Base-by-base conservation (phyloP, 1,140 invertebrate genomes). In the Hyphantria cunea region DNA sequence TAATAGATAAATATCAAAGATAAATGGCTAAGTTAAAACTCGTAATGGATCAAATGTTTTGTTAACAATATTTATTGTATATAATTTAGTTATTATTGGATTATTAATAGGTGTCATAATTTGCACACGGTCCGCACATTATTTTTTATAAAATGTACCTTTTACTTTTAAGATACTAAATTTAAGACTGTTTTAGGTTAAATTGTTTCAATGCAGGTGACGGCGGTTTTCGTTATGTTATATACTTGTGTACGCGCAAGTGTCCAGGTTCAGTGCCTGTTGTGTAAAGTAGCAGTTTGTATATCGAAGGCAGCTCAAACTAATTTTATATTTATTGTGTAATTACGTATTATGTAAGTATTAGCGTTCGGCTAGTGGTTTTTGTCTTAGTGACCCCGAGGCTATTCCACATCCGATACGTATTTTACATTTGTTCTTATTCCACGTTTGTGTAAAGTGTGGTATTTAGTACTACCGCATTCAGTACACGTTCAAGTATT, bases 41-140 rank as follows among this genome's bases (percentile, higher is more conserved):
- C 11, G 45, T 37, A 64, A 54, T 42, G 55, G 54, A 64, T 64
- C 53, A 55, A 54, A 56, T 44, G 25, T 51, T 65, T 66, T 55
- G 56, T 66, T 66, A 56, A 66, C 48, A 45, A 15, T 64, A 39
- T 10, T 39, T 32, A 55, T 37, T 67, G 48, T 67, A 62, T 33
- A 51, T 66, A 61, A 31, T 56, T 66, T 58, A 59, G 44, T 51
- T 61, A 52, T 61, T 61, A 49, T 66, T 66, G 25, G 32, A 61
- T 25, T 25, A 25, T 32, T 60, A 60, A 62, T 33, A 63, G 52
- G 48, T 52, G 51, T 39, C 48, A 58, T 73, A 71, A 10, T 25
- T 78, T 76, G 76, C 76, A 79, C 79, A 75, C 66, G 41, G 47
- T 75, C 73, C 76, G 76, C 80, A 82, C 77, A 80, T 68, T 59